Evolutionary conservation across 1,140 invertebrate species (phyloP).

Genomic region (Scaptodrosophila lebanonensis): DNA sequence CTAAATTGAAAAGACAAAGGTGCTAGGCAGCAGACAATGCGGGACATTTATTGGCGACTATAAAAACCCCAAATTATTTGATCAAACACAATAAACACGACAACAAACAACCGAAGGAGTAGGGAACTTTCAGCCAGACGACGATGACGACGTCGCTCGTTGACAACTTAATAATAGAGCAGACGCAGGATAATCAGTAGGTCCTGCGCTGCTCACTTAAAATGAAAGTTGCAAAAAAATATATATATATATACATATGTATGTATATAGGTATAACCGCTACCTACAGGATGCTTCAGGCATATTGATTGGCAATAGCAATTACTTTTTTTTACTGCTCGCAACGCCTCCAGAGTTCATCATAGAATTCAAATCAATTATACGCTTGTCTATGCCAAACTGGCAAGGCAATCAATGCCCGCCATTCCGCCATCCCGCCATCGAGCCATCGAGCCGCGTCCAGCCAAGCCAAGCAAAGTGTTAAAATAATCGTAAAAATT

Average conservation of each 20-base stretch:
- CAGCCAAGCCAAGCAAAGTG: constrained; percentile 40
- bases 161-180: constrained; percentile 48
- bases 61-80: constrained; percentile 63
- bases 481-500: constrained; percentile 63
- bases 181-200: background rate
- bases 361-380: constrained; percentile 67
- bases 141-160: background rate
- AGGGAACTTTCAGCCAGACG: background rate
- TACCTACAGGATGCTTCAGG: background rate
- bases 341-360: constrained; percentile 47
- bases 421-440: background rate
- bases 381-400: constrained; percentile 59
- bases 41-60: constrained; percentile 27
- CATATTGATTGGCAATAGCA: constrained; percentile 28
- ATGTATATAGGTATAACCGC: background rate
- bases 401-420: constrained; percentile 11
- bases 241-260: too few relatives aligned
- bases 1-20: constrained; percentile 52
- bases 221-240: too few relatives aligned
- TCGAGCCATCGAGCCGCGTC: constrained; percentile 20
- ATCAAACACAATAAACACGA: constrained; percentile 59
- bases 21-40: constrained; percentile 4
- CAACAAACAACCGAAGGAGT: constrained; percentile 20
- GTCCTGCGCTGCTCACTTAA: too few relatives aligned
- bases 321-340: constrained; percentile 50